Evolutionary conservation across 2,888 invertebrate genomes (phyloP).

Genomic region (Eutolmus rufibarbis): DNA sequence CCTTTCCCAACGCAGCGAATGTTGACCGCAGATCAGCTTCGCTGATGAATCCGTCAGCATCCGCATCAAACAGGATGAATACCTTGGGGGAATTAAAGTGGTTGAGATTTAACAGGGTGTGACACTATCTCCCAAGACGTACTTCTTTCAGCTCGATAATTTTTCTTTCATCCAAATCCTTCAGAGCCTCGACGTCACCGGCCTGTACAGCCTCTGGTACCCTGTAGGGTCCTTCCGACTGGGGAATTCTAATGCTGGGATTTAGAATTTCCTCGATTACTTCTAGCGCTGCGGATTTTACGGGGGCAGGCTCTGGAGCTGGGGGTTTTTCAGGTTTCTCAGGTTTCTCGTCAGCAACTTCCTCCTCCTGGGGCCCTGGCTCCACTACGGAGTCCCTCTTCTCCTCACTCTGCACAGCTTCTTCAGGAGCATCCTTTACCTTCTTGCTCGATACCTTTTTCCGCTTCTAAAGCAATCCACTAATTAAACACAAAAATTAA

Average conservation of each 20-base stretch:
- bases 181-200: slow-evolving; percentile 63
- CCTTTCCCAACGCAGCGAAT: slow-evolving; percentile 68
- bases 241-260: slow-evolving; percentile 59
- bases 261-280: slow-evolving; percentile 61
- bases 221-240: slow-evolving; percentile 56
- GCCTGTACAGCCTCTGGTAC: slow-evolving; percentile 57
- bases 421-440: not conserved
- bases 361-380: slow-evolving; percentile 49
- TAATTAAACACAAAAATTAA: slow-evolving; percentile 2
- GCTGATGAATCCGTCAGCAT: slow-evolving; percentile 72
- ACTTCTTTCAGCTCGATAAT: slow-evolving; percentile 73
- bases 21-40: slow-evolving; percentile 71
- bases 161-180: slow-evolving; percentile 69
- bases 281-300: slow-evolving; percentile 59
- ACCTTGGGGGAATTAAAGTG: slow-evolving; percentile 61
- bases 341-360: slow-evolving; percentile 49
- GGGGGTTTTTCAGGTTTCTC: slow-evolving; percentile 44
- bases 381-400: slow-evolving; percentile 41
- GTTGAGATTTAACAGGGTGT: not conserved
- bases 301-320: slow-evolving; percentile 45
- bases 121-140: slow-evolving; percentile 46
- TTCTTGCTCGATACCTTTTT: slow-evolving; percentile 1
- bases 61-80: slow-evolving; percentile 71
- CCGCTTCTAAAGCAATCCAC: slow-evolving; percentile 16
- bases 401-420: not conserved